Evolutionary conservation across 2,888 invertebrate species (phyloP).

Genomic region (Diplolepis rosae): DNA sequence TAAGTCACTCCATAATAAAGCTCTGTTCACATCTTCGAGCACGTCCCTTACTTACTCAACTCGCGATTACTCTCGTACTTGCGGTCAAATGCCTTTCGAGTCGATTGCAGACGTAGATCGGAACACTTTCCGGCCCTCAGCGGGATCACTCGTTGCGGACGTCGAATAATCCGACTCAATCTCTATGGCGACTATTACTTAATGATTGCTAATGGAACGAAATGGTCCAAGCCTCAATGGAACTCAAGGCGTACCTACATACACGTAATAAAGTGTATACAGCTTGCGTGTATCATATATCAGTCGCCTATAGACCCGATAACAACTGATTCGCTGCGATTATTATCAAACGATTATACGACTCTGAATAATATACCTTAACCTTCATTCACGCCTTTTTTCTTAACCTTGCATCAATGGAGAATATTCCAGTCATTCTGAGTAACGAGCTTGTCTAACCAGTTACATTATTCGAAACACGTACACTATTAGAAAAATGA

Average conservation of each 20-base stretch:
- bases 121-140: constrained; percentile 31
- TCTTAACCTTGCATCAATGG: neutral
- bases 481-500: too few relatives aligned
- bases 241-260: constrained; percentile 46
- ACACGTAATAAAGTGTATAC: neutral
- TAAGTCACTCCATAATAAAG: constrained; percentile 12
- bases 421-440: constrained; percentile 5
- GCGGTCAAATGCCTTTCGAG: constrained; percentile 29
- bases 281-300: neutral
- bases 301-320: neutral
- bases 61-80: constrained; percentile 5
- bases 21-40: constrained; percentile 11
- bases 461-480: constrained; percentile 5
- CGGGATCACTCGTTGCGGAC: constrained; percentile 27
- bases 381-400: neutral
- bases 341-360: neutral
- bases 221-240: constrained; percentile 46
- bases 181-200: constrained; percentile 45
- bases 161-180: constrained; percentile 46
- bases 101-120: constrained; percentile 28
- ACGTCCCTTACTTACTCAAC: constrained; percentile 1
- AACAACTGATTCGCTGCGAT: constrained; percentile 1
- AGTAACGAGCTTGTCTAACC: constrained; percentile 3
- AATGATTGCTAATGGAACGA: constrained; percentile 50
- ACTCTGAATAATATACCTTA: neutral